A percentile compares a stretch with the other conserved stretches of the same genome.
Evolutionary conservation across 2,797 vertebrate genomes (phyloP).

Genomic region (Forpus xanthops): DNA sequence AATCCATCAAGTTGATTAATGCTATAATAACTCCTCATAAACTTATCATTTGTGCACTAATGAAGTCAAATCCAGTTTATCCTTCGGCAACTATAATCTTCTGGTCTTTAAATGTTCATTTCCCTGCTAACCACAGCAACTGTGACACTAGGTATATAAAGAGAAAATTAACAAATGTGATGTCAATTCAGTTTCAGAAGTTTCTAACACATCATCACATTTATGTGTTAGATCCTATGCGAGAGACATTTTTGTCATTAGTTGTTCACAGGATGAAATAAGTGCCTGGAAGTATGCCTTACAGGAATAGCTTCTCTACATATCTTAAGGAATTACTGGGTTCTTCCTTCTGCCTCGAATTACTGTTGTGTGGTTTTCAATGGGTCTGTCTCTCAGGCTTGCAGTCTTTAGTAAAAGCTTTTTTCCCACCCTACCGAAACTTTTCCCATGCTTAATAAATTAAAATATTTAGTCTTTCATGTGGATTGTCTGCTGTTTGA

Average conservation of each 20-base stretch:
- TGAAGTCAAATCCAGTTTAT: slow-evolving; percentile 84
- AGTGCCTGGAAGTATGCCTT: slow-evolving; percentile 41
- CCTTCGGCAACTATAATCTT: slow-evolving; percentile 76
- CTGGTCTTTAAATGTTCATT: slow-evolving; percentile 69
- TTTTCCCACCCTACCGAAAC: slow-evolving; percentile 18
- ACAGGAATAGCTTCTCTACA: slow-evolving; percentile 36
- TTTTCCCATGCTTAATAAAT: slow-evolving; percentile 43
- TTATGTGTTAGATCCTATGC: slow-evolving; percentile 50
- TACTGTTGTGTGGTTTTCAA: slow-evolving; percentile 39
- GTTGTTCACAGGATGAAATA: slow-evolving; percentile 27
- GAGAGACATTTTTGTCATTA: slow-evolving; percentile 25
- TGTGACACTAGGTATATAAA: slow-evolving; percentile 16
- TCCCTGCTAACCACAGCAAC: slow-evolving; percentile 50
- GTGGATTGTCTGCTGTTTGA: slow-evolving; percentile 12
- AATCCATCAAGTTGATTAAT: slow-evolving; percentile 87
- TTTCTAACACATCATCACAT: slow-evolving; percentile 16
- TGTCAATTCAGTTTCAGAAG: slow-evolving; percentile 42
- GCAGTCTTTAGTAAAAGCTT: background rate
- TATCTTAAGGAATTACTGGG: slow-evolving; percentile 23
- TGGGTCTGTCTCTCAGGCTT: background rate
- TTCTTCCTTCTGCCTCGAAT: slow-evolving; percentile 34
- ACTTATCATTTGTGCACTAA: slow-evolving; percentile 83
- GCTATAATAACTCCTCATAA: slow-evolving; percentile 82
- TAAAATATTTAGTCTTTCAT: slow-evolving; percentile 41
- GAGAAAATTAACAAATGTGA: slow-evolving; percentile 47